Evolutionary conservation across 2,797 vertebrate species (phyloP).

Genomic region (Poeciliopsis infans): DNA sequence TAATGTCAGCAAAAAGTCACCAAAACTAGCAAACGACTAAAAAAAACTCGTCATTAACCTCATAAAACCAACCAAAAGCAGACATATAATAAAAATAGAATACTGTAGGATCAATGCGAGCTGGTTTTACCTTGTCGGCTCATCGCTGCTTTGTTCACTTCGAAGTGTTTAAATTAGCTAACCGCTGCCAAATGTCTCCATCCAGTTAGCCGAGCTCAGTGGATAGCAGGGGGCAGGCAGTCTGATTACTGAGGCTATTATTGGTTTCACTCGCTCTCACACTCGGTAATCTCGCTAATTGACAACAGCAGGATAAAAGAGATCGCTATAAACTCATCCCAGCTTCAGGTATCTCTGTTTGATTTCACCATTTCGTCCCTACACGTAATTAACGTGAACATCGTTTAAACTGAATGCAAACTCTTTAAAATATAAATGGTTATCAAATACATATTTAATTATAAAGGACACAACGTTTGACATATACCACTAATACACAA

Average conservation of each 20-base stretch:
- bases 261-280: constrained; percentile 18
- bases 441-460: neutral
- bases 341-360: neutral
- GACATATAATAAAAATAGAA: rapidly evolving
- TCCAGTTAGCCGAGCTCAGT: constrained; percentile 28
- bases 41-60: neutral
- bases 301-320: neutral
- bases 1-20: constrained; percentile 15
- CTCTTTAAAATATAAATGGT: neutral
- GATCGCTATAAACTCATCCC: neutral
- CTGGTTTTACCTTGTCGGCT: constrained; percentile 62
- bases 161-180: constrained; percentile 14
- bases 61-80: neutral
- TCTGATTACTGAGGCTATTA: constrained; percentile 38
- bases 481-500: neutral
- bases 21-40: neutral
- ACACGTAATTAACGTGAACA: neutral
- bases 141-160: constrained; percentile 56
- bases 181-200: constrained; percentile 8
- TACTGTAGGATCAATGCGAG: rapidly evolving
- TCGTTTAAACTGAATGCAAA: neutral
- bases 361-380: neutral
- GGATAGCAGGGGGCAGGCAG: constrained; percentile 8
- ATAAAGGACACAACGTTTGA: neutral
- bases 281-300: constrained; percentile 5